A percentile compares a stretch with the other conserved stretches of the same genome.
Conservation (phyloP, 2,797 vertebrate genomes). For the Chrosomus eos region DNA sequence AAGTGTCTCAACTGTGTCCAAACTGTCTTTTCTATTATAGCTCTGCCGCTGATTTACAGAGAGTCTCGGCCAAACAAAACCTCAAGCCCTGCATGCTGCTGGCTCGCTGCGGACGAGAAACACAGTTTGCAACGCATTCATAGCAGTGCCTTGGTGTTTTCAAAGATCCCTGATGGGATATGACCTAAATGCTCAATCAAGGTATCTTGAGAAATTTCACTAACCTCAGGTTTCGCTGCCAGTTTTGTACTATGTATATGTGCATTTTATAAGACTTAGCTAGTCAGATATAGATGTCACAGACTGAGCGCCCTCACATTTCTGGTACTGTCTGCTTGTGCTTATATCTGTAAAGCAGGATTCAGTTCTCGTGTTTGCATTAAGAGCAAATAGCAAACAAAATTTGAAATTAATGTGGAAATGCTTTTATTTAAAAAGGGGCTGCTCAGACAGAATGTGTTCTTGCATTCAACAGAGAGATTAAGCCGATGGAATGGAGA, state of each 20-base stretch:
- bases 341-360: background rate
- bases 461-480: background rate
- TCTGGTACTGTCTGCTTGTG: background rate
- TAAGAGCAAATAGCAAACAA: background rate
- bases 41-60: conserved; percentile 53
- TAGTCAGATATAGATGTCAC: background rate
- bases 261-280: background rate
- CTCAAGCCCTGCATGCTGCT: conserved; percentile 36
- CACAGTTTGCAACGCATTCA: conserved; percentile 43
- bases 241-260: background rate
- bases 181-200: conserved; percentile 47
- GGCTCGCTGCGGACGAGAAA: conserved; percentile 41
- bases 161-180: conserved; percentile 42
- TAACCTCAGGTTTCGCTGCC: background rate
- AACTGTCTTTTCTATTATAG: conserved; percentile 39
- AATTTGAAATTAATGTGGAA: background rate
- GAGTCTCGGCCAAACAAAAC: conserved; percentile 53
- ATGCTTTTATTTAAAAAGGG: background rate
- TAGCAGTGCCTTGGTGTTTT: conserved; percentile 18
- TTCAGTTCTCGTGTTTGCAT: background rate
- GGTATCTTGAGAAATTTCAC: conserved; percentile 30
- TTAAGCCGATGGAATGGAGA: background rate
- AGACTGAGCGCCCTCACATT: background rate
- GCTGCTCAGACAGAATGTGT: background rate
- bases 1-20: conserved; percentile 53